A percentile compares a stretch with the other conserved stretches of the same genome.
phyloP scores from a whole-genome alignment of 2,113 vertebrate genomes.

The Leptobrachium ailaonicum region DNA sequence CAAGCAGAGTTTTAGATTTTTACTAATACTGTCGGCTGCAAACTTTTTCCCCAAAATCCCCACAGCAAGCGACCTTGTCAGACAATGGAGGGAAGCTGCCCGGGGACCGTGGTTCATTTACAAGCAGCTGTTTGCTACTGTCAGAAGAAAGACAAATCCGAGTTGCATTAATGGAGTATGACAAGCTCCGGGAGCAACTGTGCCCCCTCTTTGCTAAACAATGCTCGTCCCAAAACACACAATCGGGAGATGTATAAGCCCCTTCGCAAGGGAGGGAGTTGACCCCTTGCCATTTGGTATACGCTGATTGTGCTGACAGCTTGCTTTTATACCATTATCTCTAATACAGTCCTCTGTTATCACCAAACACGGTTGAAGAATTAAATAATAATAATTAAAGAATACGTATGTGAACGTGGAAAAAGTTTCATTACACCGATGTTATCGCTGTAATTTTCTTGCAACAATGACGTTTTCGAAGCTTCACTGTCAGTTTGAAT shows the following conservation, averaged over 20 bases:
- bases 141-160: constrained; percentile 83
- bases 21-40: constrained; percentile 74
- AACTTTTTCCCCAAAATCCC: constrained; percentile 78
- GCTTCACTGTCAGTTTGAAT: too few species aligned
- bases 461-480: too few species aligned
- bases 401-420: too few species aligned
- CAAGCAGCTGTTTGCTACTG: constrained; percentile 88
- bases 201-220: constrained; percentile 64
- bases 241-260: constrained; percentile 57
- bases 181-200: constrained; percentile 78
- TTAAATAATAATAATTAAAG: too few species aligned
- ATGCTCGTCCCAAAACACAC: constrained; percentile 58
- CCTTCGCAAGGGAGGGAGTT: constrained; percentile 54
- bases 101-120: constrained; percentile 83
- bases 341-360: too few species aligned
- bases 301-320: constrained; percentile 47
- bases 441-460: too few species aligned
- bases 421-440: too few species aligned
- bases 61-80: constrained; percentile 87
- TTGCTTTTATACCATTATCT: too few species aligned
- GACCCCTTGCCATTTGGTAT: not conserved
- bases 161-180: constrained; percentile 76
- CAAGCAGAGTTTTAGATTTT: constrained; percentile 75
- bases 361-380: too few species aligned
- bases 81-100: constrained; percentile 76